A percentile compares a stretch with the other conserved stretches of the same genome.
These are phyloP conservation scores for Nycticebus coucang DNA, from an alignment of 2,113 vertebrate species.

Conservation along the genomic window DNA sequence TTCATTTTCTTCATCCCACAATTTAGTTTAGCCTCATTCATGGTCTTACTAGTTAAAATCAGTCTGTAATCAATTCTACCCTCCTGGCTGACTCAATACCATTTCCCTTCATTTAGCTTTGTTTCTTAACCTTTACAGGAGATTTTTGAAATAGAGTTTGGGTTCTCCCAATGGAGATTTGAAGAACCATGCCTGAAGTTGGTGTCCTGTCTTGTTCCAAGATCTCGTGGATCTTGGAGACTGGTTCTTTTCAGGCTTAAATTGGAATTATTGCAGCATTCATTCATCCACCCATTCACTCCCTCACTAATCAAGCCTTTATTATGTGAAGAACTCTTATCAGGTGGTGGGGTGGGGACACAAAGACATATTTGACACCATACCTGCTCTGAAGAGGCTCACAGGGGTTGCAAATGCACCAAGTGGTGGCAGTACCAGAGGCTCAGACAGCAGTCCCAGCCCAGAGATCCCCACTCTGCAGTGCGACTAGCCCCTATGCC, in stretches of 20 bases:
- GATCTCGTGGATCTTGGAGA: neutral
- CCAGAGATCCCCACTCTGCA: neutral
- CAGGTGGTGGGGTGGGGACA: neutral
- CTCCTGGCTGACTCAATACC: neutral
- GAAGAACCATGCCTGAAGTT: neutral
- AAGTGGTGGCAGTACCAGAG: neutral
- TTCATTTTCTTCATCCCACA: neutral
- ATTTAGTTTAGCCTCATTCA: neutral
- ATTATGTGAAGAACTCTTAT: neutral
- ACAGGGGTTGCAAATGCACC: neutral
- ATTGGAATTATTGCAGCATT: neutral
- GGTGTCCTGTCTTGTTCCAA: neutral
- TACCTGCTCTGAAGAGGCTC: neutral
- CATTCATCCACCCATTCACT: neutral
- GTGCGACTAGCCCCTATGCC: neutral
- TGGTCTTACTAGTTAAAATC: neutral
- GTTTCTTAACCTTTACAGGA: neutral
- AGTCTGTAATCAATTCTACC: neutral
- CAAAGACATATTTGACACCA: neutral
- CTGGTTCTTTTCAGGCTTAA: neutral
- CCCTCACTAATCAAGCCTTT: neutral
- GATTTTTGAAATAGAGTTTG: neutral
- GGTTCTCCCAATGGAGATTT: neutral
- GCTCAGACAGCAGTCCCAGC: neutral
- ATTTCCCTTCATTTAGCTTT: neutral